A percentile compares a stretch with the other conserved stretches of the same genome.
These are phyloP conservation scores for Epizoanthus fatuus DNA, from an alignment of 92 coral and sea anemone genomes.

Conservation along the genomic window DNA sequence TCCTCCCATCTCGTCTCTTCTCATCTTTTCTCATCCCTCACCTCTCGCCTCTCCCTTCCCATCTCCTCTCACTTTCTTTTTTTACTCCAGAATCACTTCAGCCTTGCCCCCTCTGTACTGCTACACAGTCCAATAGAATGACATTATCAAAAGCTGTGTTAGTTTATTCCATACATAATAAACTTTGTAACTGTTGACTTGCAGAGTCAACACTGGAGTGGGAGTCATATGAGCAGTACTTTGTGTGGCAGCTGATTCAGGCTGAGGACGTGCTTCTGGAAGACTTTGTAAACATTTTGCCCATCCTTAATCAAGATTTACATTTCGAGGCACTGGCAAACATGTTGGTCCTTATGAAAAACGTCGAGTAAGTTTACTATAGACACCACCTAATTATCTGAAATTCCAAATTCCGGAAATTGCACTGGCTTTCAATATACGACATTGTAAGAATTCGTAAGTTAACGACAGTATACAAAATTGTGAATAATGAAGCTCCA, in stretches of 20 bases:
- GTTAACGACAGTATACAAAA: too few relatives aligned
- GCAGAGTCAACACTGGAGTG: conserved; percentile 90
- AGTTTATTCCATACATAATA: too few relatives aligned
- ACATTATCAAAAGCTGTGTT: neutral
- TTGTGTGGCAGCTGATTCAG: conserved; percentile 98
- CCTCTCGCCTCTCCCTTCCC: too few relatives aligned
- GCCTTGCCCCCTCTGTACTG: neutral
- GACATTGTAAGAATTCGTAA: too few relatives aligned
- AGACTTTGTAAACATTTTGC: conserved; percentile 85
- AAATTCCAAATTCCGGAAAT: too few relatives aligned
- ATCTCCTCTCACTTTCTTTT: too few relatives aligned
- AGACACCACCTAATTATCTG: too few relatives aligned
- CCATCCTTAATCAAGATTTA: conserved; percentile 82
- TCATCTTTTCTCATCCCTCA: neutral
- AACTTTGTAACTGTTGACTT: too few relatives aligned
- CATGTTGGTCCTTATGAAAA: conserved; percentile 90
- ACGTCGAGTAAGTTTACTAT: conserved; percentile 78
- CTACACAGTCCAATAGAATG: neutral
- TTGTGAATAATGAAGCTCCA: too few relatives aligned
- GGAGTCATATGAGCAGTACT: conserved; percentile 98
- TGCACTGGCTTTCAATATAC: too few relatives aligned
- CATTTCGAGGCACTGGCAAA: conserved; percentile 97
- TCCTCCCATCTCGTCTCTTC: too few relatives aligned
- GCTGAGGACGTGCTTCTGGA: conserved; percentile 97
- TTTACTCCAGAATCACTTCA: too few relatives aligned